phyloP scores from a whole-genome alignment of 1,140 invertebrate genomes.

The Ostrea denselamellosa region DNA sequence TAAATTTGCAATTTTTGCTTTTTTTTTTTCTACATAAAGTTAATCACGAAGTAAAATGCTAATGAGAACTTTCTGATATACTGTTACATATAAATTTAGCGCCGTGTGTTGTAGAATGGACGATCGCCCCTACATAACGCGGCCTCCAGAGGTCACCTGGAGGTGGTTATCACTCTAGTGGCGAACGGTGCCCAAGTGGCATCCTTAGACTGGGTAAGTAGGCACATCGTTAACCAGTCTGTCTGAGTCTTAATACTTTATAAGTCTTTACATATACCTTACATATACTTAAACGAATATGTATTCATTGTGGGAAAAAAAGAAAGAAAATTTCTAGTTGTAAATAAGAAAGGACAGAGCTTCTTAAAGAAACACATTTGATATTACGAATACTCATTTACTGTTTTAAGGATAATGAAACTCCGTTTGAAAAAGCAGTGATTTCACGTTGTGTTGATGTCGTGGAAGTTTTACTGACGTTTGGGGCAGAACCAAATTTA shows the following conservation, averaged over 20 bases:
- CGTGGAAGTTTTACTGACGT: background rate
- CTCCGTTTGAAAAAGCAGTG: slow-evolving; percentile 25
- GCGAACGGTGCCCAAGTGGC: background rate
- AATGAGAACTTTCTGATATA: too few relatives aligned
- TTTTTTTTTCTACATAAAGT: too few relatives aligned
- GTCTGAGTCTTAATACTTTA: background rate
- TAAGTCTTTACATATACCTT: background rate
- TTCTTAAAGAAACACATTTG: background rate
- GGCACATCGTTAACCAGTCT: background rate
- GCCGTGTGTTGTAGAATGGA: background rate
- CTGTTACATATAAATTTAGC: background rate
- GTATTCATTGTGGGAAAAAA: too few relatives aligned
- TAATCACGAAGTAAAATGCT: too few relatives aligned
- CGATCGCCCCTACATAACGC: background rate
- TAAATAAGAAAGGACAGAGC: too few relatives aligned
- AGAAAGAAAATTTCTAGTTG: background rate
- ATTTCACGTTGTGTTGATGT: background rate
- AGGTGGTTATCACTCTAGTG: background rate
- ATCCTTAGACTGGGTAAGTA: background rate
- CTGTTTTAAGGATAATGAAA: background rate
- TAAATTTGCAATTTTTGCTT: too few relatives aligned
- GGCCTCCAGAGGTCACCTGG: background rate
- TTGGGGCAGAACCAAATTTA: slow-evolving; percentile 28
- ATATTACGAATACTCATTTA: background rate
- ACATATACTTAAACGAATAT: background rate